Conservation (phyloP, 2,797 vertebrate species). For the Clarias fuscus region DNA sequence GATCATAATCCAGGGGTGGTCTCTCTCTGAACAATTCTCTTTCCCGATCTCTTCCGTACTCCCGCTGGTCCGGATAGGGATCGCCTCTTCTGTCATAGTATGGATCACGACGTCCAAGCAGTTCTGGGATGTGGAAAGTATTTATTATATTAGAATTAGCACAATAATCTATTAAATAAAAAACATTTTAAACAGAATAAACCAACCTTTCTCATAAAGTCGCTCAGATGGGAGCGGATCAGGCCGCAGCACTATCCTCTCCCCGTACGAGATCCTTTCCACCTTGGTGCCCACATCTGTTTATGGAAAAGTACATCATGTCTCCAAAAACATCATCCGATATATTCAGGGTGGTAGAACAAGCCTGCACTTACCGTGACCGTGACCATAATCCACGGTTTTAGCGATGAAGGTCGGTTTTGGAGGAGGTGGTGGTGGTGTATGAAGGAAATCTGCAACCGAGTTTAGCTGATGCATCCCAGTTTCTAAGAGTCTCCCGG, state of each 20-base stretch:
- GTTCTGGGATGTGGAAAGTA: constrained; percentile 59
- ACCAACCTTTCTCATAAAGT: constrained; percentile 86
- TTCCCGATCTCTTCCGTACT: constrained; percentile 91
- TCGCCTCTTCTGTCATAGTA: constrained; percentile 88
- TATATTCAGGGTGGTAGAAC: too few relatives aligned
- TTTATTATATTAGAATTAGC: neutral
- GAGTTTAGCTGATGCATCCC: constrained; percentile 52
- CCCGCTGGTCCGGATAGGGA: constrained; percentile 83
- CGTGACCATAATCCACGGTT: constrained; percentile 93
- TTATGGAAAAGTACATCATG: neutral
- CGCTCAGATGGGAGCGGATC: constrained; percentile 84
- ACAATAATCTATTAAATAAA: neutral
- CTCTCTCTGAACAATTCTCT: constrained; percentile 79
- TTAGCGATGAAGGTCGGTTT: constrained; percentile 82
- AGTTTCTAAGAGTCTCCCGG: constrained; percentile 75
- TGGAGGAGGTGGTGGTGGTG: constrained; percentile 65
- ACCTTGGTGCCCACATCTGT: constrained; percentile 79
- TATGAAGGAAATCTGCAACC: constrained; percentile 60
- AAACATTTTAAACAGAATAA: too few relatives aligned
- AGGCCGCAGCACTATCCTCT: constrained; percentile 91
- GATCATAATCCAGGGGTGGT: constrained; percentile 82
- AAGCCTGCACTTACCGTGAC: constrained; percentile 76
- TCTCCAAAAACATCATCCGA: neutral
- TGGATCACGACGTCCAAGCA: constrained; percentile 79
- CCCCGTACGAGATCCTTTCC: constrained; percentile 94